Percentiles rank a stretch among this genome's conserved stretches.
These are phyloP conservation scores for Tenualosa thibaudeaui DNA, from an alignment of 2,797 vertebrate species.

Conservation along the genomic window DNA sequence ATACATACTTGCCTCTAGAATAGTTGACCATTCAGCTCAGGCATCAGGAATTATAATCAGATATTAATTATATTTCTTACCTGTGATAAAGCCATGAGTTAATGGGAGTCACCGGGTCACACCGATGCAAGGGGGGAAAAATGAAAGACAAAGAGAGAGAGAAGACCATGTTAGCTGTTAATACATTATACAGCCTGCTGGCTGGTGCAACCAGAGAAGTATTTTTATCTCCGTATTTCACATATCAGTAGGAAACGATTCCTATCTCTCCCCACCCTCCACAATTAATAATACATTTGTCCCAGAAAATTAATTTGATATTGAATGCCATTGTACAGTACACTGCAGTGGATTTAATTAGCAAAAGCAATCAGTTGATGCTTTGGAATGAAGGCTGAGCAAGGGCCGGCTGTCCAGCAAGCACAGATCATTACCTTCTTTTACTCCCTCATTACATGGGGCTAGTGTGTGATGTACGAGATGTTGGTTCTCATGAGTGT, in stretches of 20 bases:
- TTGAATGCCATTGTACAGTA: conserved; percentile 17
- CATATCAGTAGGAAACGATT: conserved; percentile 2
- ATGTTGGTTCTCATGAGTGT: neutral
- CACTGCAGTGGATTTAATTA: neutral
- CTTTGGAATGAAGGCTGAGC: conserved; percentile 2
- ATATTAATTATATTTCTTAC: conserved; percentile 21
- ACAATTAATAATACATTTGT: conserved; percentile 28
- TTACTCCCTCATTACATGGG: neutral
- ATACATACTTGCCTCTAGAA: neutral
- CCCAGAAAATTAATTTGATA: conserved; percentile 25
- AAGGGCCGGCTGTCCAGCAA: neutral
- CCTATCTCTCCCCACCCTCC: conserved; percentile 10
- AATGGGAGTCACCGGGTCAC: neutral
- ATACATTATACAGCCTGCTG: conserved; percentile 16
- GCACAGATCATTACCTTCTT: neutral
- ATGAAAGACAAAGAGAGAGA: neutral
- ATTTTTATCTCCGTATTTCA: conserved; percentile 21
- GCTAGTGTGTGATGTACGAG: neutral
- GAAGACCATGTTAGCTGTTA: neutral
- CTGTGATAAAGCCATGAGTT: conserved; percentile 21
- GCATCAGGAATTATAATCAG: neutral
- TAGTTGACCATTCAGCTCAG: conserved; percentile 9
- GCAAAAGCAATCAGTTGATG: conserved; percentile 2
- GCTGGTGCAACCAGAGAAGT: conserved; percentile 7
- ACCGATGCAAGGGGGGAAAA: neutral